Base-by-base conservation (phyloP, 1,140 invertebrate species). In the Neodiprion lecontei region DNA sequence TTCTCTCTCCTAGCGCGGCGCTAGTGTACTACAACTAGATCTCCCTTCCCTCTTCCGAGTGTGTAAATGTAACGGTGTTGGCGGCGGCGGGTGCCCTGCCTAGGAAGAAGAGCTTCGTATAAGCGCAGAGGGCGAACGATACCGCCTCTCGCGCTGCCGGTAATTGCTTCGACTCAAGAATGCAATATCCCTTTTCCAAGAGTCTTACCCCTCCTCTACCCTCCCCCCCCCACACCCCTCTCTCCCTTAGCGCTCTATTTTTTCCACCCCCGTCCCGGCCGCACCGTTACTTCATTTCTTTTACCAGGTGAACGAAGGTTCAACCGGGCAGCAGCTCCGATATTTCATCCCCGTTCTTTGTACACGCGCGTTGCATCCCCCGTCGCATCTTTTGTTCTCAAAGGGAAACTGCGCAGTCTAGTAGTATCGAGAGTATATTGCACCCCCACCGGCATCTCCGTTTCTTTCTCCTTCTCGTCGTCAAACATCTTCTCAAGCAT, bases 131-230 rank as follows among this genome's bases (percentile, higher is more conserved):
- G 28, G 48, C 48, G 49, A 47, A 23, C 67, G 67, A 69, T 69
- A 69, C 67, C 67, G 1, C 28, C 1, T 69, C 0, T 69, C 5
- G 21, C 67, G 67, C 72, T 74, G 74, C 72, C 76, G 77, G 78
- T 84, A 83, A 84, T 84, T 84, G 79, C 79, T 83, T 80, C 76
- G 76, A 79, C 79, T 75, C 69, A 74, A 81, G 79, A 80, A 81
- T 84, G 77, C 79, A 83, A 82, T 80, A 79, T 80, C 76, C 80
- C 78, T 80, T 79, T 79, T 81, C 79, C 76, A 67, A 75, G 74
- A 73, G 75, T 79, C 76, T 78, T 79, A 77, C 75, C 73, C 76
- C 74, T 79, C 76, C 79, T 75, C 72, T 77, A 72, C 70, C 75
- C 73, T 75, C 75, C 74, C 67, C 28, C 77, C 47, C n/a, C 65